Conservation (phyloP, 1,140 invertebrate species). For the Microvelia longipes region DNA sequence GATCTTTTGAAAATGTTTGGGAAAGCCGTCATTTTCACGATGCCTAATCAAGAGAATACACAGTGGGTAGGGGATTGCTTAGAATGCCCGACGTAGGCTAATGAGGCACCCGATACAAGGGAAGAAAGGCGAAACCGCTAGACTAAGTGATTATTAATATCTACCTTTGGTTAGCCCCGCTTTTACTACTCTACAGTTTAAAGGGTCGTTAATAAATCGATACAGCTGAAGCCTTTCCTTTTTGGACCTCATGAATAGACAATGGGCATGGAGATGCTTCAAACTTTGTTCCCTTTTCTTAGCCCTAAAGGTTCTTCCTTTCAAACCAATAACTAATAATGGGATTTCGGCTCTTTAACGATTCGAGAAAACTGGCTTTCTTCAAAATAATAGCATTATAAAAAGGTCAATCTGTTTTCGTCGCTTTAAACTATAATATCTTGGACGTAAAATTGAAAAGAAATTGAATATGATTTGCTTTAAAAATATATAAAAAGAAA, state of each 20-base stretch:
- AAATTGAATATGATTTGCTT: background rate
- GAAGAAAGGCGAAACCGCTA: background rate
- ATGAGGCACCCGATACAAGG: background rate
- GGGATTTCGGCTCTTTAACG: too few species aligned
- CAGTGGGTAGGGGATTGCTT: background rate
- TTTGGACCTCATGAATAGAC: background rate
- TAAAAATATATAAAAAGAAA: background rate
- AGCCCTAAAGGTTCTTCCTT: background rate
- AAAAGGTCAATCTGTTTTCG: background rate
- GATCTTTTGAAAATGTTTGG: too few species aligned
- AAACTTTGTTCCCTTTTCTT: background rate
- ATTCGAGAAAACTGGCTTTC: too few species aligned
- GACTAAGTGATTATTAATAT: background rate
- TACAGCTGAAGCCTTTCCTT: background rate
- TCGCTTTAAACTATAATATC: background rate
- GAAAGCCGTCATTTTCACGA: background rate
- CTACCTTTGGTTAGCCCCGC: background rate
- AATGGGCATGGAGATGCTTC: background rate
- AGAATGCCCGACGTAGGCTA: background rate
- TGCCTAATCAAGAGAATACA: background rate
- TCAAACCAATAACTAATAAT: background rate
- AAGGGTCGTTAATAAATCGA: background rate
- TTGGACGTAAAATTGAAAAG: background rate
- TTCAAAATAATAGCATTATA: background rate
- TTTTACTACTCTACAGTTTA: background rate